Base-by-base conservation (phyloP, 2,797 vertebrate species). In the Podarcis siculus region DNA sequence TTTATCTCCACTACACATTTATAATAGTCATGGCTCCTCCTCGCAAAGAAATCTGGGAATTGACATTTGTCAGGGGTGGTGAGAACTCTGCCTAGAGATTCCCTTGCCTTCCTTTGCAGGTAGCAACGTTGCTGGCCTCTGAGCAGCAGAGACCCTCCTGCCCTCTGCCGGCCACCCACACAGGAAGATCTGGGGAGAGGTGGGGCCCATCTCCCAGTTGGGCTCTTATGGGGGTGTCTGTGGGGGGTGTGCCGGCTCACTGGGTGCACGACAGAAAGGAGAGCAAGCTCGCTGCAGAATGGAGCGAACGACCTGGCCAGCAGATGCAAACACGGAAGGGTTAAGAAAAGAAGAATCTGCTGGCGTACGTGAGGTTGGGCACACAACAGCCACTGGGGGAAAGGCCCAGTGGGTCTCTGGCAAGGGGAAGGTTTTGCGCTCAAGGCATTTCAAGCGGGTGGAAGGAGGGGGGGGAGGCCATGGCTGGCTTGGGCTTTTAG, bases 231-330 rank as follows among this genome's bases (percentile, higher is more conserved):
- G 61, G 19, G 17, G 61, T 23, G 61, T 64, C 61, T 64, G 58
- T 0, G 5, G 15, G n/a, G 32, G 0, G 72, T 0, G 19, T 19
- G 17, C 21, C 3, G 3, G 37, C 3, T 21, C 25, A 27, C 27
- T 83, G 67, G 42, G n/a, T 12, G 12, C 42, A 27, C 23, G n/a
- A 23, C n/a, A n/a, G 45, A 39, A 86, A 86, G n/a, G 37, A 78
- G 9, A 3, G 49, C 45, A 35, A 19, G 23, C n/a, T 21, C 8
- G 32, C 23, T 7, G 4, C 42, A 69, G 76, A 58, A 30, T 1
- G 4, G 10, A n/a, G 10, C 1, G 61, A 23, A 7, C 32, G 30
- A 55, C 27, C 35, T 30, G 76, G 39, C 64, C 76, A 49, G 23
- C 23, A 10, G 32, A 30, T n/a, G 55, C 13, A 35, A 10, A 23